Conservation (phyloP, 2,113 vertebrate species). For the Ceuthmochares aereus region DNA sequence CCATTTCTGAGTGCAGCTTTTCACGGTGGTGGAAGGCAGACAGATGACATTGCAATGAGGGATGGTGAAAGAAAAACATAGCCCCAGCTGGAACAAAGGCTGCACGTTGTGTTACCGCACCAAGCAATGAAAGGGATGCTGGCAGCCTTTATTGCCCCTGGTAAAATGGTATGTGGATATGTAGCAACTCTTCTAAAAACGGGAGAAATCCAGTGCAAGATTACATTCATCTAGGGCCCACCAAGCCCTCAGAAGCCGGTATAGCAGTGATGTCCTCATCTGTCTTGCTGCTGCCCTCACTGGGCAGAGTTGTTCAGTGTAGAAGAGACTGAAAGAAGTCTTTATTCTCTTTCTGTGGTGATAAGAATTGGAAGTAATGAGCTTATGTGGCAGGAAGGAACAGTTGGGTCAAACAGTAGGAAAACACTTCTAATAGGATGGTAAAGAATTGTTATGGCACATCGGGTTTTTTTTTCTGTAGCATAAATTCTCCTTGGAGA, state of each 20-base stretch:
- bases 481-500: background rate
- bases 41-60: background rate
- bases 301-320: background rate
- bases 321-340: background rate
- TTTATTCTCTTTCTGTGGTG: background rate
- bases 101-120: background rate
- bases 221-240: background rate
- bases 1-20: background rate
- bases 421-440: background rate
- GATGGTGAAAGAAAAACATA: background rate
- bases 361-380: background rate
- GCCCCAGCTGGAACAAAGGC: background rate
- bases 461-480: background rate
- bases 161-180: background rate
- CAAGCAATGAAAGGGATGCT: background rate
- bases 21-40: background rate
- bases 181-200: background rate
- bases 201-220: background rate
- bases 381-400: background rate
- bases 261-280: background rate
- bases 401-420: background rate
- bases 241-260: background rate
- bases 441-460: background rate
- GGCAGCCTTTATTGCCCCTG: background rate
- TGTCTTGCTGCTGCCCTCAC: background rate